Base-by-base conservation (phyloP, 2,113 vertebrate species). In the Ammospiza caudacuta region DNA sequence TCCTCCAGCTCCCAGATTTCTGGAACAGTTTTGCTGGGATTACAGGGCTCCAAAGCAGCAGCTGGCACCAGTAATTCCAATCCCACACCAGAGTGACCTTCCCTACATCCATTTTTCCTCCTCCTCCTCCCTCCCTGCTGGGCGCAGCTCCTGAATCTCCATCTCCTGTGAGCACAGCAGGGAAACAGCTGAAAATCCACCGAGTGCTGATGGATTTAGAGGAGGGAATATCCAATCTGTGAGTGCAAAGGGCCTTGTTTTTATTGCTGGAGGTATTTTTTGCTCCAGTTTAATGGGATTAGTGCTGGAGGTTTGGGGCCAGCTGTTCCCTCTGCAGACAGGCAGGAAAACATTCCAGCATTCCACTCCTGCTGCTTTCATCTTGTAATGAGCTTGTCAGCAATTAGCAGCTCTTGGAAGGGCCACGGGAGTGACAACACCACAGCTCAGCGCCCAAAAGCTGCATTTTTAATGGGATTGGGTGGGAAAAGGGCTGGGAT, bases 311-410 rank as follows among this genome's bases (percentile, higher is more conserved):
- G 51, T 92, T 86, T 73, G 67, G 51, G 84, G 83, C 93, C 96
- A 95, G 94, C 96, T 97, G 95, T 95, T 95, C 63, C 1, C 75
- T 94, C 83, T 67, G 87, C 94, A 94, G 89, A 79, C 58, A 52
- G 66, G 80, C 86, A 84, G 47, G 67, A 63, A 84, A 61, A 61
- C 31, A 68, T 58, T 52, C 89, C 77, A 79, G 89, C 81, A 12
- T 54, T 67, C 31, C 63, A 9, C 78, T 87, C 91, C 91, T n/a
- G 84, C 94, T 94, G 91, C 94, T 94, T 89, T 79, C 51, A 13
- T 75, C 93, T 83, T 89, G 77, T 91, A 95, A 95, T 91, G 91
- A 96, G 93, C 96, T 94, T 89, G 96, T 95, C 90, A 91, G 78
- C 89, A 95, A 96, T 96, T 96, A 96, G 89, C 74, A 61, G 84